A percentile compares a stretch with the other conserved stretches of the same genome.
Evolutionary conservation across 2,113 vertebrate species (phyloP).

Genomic region (Oryzias celebensis): DNA sequence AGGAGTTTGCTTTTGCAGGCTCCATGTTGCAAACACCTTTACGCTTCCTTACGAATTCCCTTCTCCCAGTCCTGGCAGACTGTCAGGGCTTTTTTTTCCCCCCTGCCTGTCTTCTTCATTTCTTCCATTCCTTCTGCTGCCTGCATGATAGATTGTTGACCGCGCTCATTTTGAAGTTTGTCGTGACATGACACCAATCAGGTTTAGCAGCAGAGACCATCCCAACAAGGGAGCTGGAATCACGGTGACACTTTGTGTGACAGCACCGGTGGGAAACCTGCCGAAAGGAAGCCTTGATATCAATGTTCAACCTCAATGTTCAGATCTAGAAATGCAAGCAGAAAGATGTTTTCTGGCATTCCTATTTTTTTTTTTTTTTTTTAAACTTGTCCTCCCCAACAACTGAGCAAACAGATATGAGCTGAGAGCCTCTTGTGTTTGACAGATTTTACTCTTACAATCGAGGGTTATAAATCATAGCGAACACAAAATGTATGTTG

Average conservation of each 20-base stretch:
- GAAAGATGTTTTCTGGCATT: neutral
- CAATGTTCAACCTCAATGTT: slow-evolving; percentile 7
- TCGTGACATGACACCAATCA: slow-evolving; percentile 49
- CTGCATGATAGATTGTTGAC: slow-evolving; percentile 46
- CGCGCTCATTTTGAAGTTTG: slow-evolving; percentile 54
- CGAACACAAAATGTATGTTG: too few species aligned
- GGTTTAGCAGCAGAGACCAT: slow-evolving; percentile 23
- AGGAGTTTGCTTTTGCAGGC: slow-evolving; percentile 33
- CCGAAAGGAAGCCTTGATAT: slow-evolving; percentile 20
- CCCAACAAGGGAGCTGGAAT: slow-evolving; percentile 35
- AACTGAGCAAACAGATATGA: too few species aligned
- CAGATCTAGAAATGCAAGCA: neutral
- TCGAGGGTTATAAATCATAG: too few species aligned
- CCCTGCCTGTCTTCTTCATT: slow-evolving; percentile 35
- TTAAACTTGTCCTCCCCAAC: too few species aligned
- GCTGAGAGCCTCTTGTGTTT: too few species aligned
- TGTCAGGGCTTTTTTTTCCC: slow-evolving; percentile 34
- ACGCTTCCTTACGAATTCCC: slow-evolving; percentile 46
- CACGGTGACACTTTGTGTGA: slow-evolving; percentile 26
- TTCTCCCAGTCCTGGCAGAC: slow-evolving; percentile 44
- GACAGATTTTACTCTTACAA: too few species aligned
- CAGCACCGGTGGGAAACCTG: slow-evolving; percentile 40
- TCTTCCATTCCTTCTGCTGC: slow-evolving; percentile 39
- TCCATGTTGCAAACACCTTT: slow-evolving; percentile 47
- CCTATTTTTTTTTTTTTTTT: too few species aligned